Percentiles rank a stretch among this genome's conserved stretches.
Evolutionary conservation across 1,140 invertebrate genomes (phyloP).

Genomic region (Drosophila santomea): DNA sequence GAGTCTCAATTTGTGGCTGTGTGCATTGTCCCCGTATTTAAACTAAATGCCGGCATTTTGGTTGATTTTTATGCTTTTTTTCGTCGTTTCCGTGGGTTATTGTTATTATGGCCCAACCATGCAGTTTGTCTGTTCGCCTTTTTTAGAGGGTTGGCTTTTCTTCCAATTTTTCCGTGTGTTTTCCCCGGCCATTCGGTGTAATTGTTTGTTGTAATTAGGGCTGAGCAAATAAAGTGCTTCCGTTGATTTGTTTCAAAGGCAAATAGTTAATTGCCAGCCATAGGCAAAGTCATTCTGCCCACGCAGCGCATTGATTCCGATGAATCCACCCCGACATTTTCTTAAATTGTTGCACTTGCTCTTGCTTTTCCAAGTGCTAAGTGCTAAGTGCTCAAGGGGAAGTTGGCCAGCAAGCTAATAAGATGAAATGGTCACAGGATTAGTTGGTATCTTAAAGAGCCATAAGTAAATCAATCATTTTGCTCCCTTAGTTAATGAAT

Average conservation of each 20-base stretch:
- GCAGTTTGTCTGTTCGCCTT: constrained; percentile 32
- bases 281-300: constrained; percentile 58
- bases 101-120: constrained; percentile 37
- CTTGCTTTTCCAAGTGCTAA: constrained; percentile 12
- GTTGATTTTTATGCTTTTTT: constrained; percentile 25
- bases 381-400: neutral
- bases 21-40: constrained; percentile 62
- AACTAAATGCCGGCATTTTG: constrained; percentile 65
- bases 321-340: neutral
- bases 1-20: constrained; percentile 44
- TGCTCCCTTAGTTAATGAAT: too few relatives aligned
- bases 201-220: constrained; percentile 82
- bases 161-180: constrained; percentile 23
- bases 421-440: neutral
- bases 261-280: constrained; percentile 80
- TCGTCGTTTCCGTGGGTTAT: constrained; percentile 53
- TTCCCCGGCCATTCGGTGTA: constrained; percentile 39
- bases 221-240: constrained; percentile 80
- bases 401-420: constrained; percentile 16
- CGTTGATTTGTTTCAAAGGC: constrained; percentile 81
- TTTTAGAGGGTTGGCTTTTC: constrained; percentile 47
- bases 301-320: constrained; percentile 57
- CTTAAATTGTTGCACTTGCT: constrained; percentile 46
- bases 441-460: too few relatives aligned
- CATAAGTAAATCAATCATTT: too few relatives aligned